Evolutionary conservation across 2,113 vertebrate genomes (phyloP), one percentile per base, ranked within the genome.

Genomic region (Ochotona princeps): DNA sequence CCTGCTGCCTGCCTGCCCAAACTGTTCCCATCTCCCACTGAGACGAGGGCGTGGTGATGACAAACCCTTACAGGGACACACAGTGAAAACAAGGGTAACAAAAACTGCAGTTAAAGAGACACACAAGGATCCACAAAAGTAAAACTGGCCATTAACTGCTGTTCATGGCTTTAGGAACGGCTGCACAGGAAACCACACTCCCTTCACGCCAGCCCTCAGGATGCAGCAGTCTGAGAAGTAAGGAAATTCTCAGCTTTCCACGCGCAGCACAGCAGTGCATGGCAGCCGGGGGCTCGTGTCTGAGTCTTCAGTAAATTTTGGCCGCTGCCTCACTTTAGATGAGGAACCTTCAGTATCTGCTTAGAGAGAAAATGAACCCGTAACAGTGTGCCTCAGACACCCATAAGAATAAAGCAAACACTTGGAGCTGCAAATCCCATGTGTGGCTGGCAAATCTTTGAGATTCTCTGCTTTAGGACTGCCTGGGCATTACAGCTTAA

Each of bases 31-130:
- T 32, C 73, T 89, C 83, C 89, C 79, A 74, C 63, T 28, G 26
- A 18, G 35, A 60, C 76, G 86, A 26, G n/a, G 80, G 78, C 57
- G 38, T 38, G 69, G 35, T 51, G 38, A 83, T 78, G 82, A 87
- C 38, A 90, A 54, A 89, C 54, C 60, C 51, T n/a, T n/a, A 57
- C 38, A 84, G 17, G 69, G 38, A 32, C 10, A 20, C n/a, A 32
- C 83, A 80, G 72, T 67, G 44, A 66, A 78, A 85, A 76, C 82
- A 83, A 93, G 80, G 23, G 80, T 38, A 91, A 83, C 84, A 44
- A 89, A 63, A 81, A 78, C 17, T 32, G 8, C 54, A 25, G 78
- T 67, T 87, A 87, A 54, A 35, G n/a, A 57, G 67, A 80, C 54
- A 67, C 93, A 94, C 60, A 89, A 54, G 60, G 66, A 63, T 51